Base-by-base conservation (phyloP, 1,140 invertebrate genomes). In the Globodera ellingtonae region DNA sequence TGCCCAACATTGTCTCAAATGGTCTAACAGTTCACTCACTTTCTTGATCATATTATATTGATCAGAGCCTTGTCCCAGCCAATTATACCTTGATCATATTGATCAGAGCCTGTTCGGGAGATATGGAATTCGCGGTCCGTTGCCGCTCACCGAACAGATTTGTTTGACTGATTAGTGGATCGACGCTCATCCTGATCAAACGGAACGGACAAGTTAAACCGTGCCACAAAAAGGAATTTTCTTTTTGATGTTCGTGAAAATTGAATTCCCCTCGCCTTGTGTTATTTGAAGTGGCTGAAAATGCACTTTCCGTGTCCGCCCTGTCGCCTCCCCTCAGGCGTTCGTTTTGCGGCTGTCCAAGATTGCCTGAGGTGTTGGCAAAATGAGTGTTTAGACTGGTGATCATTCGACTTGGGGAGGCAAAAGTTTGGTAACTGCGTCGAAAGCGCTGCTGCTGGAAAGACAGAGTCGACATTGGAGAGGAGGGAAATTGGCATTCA, bases 1-100 rank as follows among this genome's bases (percentile, higher is more conserved):
- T 89, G 67, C 88, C 87, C n/a, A 89, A 62, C 87, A 89, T 89
- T 4, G 81, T 87, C 78, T 85, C 67, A 18, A 46, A 83, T 79
- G 24, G 50, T 15, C 24, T n/a, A 83, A 81, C 80, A 75, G 9
- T 10, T 69, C 21, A 18, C 8, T 2, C n/a, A 59, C 35, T 65
- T 13, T 65, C 13, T 44, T 24, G n/a, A 66, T 10, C 35, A 44
- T 79, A 75, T 47, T 9, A 9, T 56, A 35, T 21, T 8, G 21
- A 4, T 24, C 46, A 72, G 83, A 10, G 35, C 35, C 35, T 35
- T 35, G 35, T 35, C 35, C 35, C 35, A 2, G 35, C 35, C 35
- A 35, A 35, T 18, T 21, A 59, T 48, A 78, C 84, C 70, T 89
- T 87, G 7, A 89, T 78, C 86, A 88, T 81, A 66, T 87, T 86